Evolutionary conservation across 2,797 vertebrate genomes (phyloP).

Genomic region (Hoplostethus mediterraneus): DNA sequence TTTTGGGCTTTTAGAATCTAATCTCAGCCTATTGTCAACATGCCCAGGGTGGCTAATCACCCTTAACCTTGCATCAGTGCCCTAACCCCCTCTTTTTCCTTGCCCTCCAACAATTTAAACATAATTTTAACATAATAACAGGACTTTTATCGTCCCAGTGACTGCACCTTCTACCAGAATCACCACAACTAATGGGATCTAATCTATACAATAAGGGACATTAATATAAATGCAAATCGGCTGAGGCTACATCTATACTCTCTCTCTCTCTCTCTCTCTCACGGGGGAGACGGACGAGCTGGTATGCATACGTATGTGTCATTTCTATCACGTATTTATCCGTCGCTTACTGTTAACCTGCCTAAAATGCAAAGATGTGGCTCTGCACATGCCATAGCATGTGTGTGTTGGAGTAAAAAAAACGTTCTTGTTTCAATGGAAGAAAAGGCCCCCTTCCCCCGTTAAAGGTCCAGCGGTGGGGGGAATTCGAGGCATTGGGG

Average conservation of each 20-base stretch:
- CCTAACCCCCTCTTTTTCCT: conserved; percentile 87
- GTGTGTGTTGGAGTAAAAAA: conserved; percentile 71
- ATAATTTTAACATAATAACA: conserved; percentile 80
- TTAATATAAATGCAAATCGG: conserved; percentile 92
- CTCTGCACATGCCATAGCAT: conserved; percentile 64
- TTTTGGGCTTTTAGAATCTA: conserved; percentile 68
- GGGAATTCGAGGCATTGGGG: conserved; percentile 75
- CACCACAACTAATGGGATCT: conserved; percentile 91
- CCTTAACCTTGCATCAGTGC: conserved; percentile 86
- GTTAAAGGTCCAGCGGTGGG: conserved; percentile 71
- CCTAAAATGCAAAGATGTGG: conserved; percentile 76
- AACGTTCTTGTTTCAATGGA: conserved; percentile 47
- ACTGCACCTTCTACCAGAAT: conserved; percentile 85
- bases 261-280: conserved; percentile 64
- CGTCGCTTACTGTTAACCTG: conserved; percentile 79
- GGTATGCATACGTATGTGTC: conserved; percentile 65
- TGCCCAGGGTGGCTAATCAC: conserved; percentile 74
- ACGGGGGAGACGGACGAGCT: conserved; percentile 61
- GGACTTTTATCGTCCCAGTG: conserved; percentile 80
- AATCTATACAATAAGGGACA: conserved; percentile 88
- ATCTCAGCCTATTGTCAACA: conserved; percentile 73
- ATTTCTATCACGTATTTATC: conserved; percentile 73
- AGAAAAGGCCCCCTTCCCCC: conserved; percentile 58
- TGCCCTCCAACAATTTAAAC: conserved; percentile 84
- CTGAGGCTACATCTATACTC: conserved; percentile 56